Evolutionary conservation across 2,888 invertebrate species (phyloP), one percentile per base, ranked within the genome.

Genomic region (Capitulum mitella): DNA sequence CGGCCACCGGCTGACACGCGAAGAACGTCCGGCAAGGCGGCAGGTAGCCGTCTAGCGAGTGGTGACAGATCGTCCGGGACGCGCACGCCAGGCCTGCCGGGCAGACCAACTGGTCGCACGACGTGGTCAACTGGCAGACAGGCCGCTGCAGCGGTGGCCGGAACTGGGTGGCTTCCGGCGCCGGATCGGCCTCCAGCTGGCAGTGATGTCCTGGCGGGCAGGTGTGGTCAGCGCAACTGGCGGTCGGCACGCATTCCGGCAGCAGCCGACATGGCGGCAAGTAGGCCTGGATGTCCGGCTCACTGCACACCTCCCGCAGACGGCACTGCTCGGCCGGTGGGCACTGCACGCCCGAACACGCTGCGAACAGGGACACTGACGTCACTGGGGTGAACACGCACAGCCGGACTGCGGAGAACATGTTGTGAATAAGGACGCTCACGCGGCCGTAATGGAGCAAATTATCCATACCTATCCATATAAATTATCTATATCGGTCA

Each of bases 41-140:
- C 70, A 70, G 70, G 70, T 64, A 64, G 3, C 64, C 64, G 8
- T 32, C 10, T 34, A 64, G 64, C 16, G 64, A 64, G 64, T 64
- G 34, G 3, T 64, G 10, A 16, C 70, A 70, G 26, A 22, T 10
- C 40, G 16, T 8, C 40, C 26, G 14, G 19, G 37, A 2, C 8
- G 2, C 40, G 40, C 70, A 70, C 37, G 8, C 10, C 37, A 40
- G 16, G 19, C 70, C 70, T 0, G 70, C 22, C 40, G 26, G 70
- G 26, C 70, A 70, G 70, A 26, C 3, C 29, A 70, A 26, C 37
- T 70, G 22, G 40, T 29, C 29, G 37, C 70, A 70, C 40, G 70
- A 70, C 26, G 19, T 37, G 26, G 70, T 70, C 70, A 8, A 5
- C 0, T 70, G 40, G 37, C 70, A 70, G 70, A 1, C 37, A 26